A percentile compares a stretch with the other conserved stretches of the same genome.
Evolutionary conservation across 2,888 invertebrate species (phyloP).

Genomic region (Oscheius sp.): DNA sequence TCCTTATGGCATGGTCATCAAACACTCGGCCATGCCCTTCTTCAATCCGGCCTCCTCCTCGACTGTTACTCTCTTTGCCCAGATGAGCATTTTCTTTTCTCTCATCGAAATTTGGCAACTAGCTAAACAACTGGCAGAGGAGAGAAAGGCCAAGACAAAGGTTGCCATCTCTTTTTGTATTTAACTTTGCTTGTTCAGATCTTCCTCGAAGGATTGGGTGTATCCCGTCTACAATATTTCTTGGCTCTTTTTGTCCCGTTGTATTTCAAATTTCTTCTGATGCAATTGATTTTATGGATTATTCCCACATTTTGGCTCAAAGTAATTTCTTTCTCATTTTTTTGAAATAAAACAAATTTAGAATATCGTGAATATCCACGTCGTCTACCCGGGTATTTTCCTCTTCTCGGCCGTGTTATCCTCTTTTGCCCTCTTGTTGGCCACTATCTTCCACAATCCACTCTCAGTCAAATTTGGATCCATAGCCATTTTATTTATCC

Average conservation of each 20-base stretch:
- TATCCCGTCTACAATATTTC: not conserved
- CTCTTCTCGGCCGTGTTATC: slow-evolving; percentile 5
- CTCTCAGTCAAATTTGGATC: slow-evolving; percentile 6
- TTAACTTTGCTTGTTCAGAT: too few relatives aligned
- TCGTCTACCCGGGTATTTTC: slow-evolving; percentile 12
- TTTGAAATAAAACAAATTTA: not conserved
- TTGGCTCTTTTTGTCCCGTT: not conserved
- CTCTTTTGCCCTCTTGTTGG: slow-evolving; percentile 6
- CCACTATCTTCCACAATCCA: not conserved
- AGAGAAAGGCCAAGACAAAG: slow-evolving; percentile 11
- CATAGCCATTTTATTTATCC: not conserved
- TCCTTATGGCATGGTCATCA: not conserved
- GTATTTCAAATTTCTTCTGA: not conserved
- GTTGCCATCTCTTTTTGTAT: not conserved
- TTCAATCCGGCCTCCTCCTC: slow-evolving; percentile 25
- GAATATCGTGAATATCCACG: not conserved
- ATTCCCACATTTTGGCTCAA: not conserved
- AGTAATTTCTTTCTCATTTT: not conserved
- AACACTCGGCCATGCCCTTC: slow-evolving; percentile 13
- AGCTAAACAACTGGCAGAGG: slow-evolving; percentile 11
- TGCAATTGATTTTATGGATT: slow-evolving; percentile 1
- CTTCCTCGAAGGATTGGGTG: not conserved
- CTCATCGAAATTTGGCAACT: slow-evolving; percentile 10
- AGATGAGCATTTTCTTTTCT: not conserved
- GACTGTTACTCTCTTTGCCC: not conserved